These are phyloP conservation scores for Drosophila neutralis DNA, from an alignment of 2,888 invertebrate genomes.

Conservation along the genomic window DNA sequence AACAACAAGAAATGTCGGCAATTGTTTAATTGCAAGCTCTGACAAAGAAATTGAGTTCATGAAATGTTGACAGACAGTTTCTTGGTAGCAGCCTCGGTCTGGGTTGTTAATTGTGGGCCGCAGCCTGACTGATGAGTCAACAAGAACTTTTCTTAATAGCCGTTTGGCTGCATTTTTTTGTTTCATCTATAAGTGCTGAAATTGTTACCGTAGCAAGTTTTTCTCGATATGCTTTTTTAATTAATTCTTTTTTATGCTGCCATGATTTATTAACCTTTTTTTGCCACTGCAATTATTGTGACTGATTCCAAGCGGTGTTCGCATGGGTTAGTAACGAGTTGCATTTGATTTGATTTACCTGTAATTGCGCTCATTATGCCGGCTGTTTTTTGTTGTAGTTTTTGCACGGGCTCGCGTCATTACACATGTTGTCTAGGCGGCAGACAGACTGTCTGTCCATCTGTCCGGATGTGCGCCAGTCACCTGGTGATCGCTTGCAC, in stretches of 20 bases:
- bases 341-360: constrained; percentile 77
- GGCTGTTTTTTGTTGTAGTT: constrained; percentile 45
- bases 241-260: constrained; percentile 71
- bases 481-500: constrained; percentile 39
- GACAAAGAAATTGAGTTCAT: constrained; percentile 78
- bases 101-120: constrained; percentile 68
- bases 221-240: constrained; percentile 65
- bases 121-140: constrained; percentile 67
- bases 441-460: constrained; percentile 54
- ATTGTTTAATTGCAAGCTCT: constrained; percentile 74
- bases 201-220: constrained; percentile 71
- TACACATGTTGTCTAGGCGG: constrained; percentile 70
- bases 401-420: constrained; percentile 65
- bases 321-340: constrained; percentile 66
- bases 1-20: constrained; percentile 57
- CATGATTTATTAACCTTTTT: constrained; percentile 73
- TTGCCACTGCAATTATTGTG: constrained; percentile 67
- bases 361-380: constrained; percentile 78
- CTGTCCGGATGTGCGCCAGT: constrained; percentile 26
- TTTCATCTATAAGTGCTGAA: constrained; percentile 31
- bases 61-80: constrained; percentile 62
- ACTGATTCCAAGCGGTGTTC: constrained; percentile 67
- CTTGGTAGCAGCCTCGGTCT: constrained; percentile 56
- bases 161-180: constrained; percentile 48
- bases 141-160: constrained; percentile 78